Evolutionary conservation across 2,113 vertebrate genomes (phyloP).

Genomic region (Vicugna pacos): DNA sequence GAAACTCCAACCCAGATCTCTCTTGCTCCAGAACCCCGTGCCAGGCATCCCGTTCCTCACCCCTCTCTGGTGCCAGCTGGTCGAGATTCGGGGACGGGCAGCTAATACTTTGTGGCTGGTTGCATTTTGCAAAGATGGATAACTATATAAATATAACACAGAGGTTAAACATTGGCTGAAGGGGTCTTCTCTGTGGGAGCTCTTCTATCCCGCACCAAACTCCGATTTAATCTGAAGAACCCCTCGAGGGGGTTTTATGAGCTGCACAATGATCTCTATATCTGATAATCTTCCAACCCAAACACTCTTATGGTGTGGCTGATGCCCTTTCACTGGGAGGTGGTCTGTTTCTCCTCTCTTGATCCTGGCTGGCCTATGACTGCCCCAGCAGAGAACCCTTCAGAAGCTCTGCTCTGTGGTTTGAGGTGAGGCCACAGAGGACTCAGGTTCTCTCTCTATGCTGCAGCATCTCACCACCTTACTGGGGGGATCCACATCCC

Average conservation of each 20-base stretch:
- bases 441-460: background rate
- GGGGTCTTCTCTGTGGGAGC: slow-evolving; percentile 76
- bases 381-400: background rate
- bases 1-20: background rate
- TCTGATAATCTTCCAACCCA: background rate
- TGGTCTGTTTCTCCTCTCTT: background rate
- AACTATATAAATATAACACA: background rate
- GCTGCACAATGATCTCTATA: slow-evolving; percentile 71
- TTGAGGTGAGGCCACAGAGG: background rate
- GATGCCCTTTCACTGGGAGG: no score
- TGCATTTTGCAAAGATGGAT: background rate
- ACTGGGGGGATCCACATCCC: background rate
- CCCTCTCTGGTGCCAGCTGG: accelerated
- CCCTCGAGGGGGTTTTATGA: slow-evolving; percentile 82
- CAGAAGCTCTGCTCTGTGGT: background rate
- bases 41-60: accelerated
- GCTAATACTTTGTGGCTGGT: background rate
- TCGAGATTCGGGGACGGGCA: accelerated
- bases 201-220: slow-evolving; percentile 78
- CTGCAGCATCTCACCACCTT: background rate
- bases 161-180: slow-evolving; percentile 70
- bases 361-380: background rate
- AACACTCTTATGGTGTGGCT: no score
- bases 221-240: slow-evolving; percentile 81
- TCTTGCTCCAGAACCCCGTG: background rate